Base-by-base conservation (phyloP, 2,113 vertebrate genomes). In the Gymnogyps californianus region DNA sequence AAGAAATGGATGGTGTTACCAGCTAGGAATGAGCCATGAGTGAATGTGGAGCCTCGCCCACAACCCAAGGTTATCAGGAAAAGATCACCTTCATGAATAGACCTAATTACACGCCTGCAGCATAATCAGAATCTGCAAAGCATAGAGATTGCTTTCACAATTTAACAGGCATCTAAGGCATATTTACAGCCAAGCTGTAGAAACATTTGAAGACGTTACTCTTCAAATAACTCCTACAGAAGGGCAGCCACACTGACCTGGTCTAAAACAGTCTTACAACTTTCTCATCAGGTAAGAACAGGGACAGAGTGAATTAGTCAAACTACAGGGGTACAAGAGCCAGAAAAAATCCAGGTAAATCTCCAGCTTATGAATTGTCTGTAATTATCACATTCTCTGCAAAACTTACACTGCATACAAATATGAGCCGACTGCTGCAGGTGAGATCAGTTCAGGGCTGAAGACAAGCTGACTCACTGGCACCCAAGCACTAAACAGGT, bases 1-100 rank as follows among this genome's bases (percentile, higher is more conserved):
- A 25, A 25, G 71, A 10, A 11, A 28, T 0, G 0, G 34, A 13
- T 2, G 12, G 59, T 4, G 17, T 4, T 4, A 31, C 16, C 22
- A 0, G 11, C 17, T 1, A 12, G 75, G 13, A 42, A 18, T 0
- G 16, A 52, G 76, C 32, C 40, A 2, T 0, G 4, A 6, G 11
- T 1, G 1, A 8, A 5, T 31, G 3, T 0, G 5, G 59, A 32
- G 79, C 80, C 65, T 14, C 38, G 29, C 40, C 71, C 24, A 3
- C 44, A 22, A 8, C n/a, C 51, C 52, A 6, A 5, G 16, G 9
- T 3, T 5, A 17, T 6, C 2, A 5, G 58, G 25, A 15, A 31
- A 24, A 36, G 38, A 28, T 10, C 42, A 8, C 9, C 47, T 9
- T 29, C 26, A 4, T 6, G 4, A 55, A 49, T 2, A 40, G 40